Base-by-base conservation (phyloP, 2,113 vertebrate species). In the Axis porcinus region DNA sequence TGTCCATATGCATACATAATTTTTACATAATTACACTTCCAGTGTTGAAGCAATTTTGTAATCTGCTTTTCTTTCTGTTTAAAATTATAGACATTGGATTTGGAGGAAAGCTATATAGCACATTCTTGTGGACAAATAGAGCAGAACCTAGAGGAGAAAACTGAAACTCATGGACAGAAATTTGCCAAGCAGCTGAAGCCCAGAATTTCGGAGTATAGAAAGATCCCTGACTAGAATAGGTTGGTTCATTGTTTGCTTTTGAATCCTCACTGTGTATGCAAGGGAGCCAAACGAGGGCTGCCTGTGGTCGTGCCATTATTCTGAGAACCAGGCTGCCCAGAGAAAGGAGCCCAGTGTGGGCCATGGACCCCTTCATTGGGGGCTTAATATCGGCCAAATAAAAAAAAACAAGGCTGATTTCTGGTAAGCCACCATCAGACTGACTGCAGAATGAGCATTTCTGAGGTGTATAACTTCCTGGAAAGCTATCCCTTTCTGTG, bases 101-200 rank as follows among this genome's bases (percentile, higher is more conserved):
- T 57, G 94, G 96, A 89, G 27, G 58, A 92, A 95, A 93, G 47
- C 74, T 82, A 70, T 54, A 79, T 82, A 82, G 76, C 91, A 96
- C 70, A 89, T 96, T 97, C 70, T 91, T 89, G 85, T 82, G 93
- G 95, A 91, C 94, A 97, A 94, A 97, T 30, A 60, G 60, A 96
- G 88, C 52, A 92, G 86, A 97, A 76, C 36, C 47, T 81, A 95
- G 58, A 92, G 30, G 5, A 81, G 89, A 91, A 91, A 96, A 76
- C 60, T 86, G 78, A 79, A 97, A 17, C 11, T 67, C 45, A 2
- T 43, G 64, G 36, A 60, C 64, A 52, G 47, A 87, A 33, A 54
- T 94, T 98, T 86, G 52, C 25, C 50, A 1, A 52, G 82, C 28
- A 82, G 76, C 40, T 50, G 28, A 81, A 94, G 19, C 14, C 10